These are phyloP conservation scores for Rhamnusium bicolor DNA, from an alignment of 2,888 invertebrate species.

Conservation along the genomic window DNA sequence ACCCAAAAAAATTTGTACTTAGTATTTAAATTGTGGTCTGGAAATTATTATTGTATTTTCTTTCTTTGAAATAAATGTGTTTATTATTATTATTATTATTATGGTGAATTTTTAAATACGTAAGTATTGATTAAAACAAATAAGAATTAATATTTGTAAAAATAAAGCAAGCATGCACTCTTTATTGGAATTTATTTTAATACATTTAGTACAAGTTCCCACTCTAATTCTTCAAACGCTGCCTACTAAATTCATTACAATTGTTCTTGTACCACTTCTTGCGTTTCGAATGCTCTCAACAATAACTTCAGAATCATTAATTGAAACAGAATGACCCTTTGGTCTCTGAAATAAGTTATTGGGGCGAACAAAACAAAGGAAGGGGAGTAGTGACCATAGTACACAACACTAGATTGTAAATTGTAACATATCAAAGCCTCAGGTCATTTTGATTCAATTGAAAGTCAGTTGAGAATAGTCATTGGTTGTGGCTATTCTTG, in stretches of 20 bases:
- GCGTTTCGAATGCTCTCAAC: conserved; percentile 6
- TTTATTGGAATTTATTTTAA: no score
- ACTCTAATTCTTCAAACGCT: neutral
- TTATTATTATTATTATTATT: no score
- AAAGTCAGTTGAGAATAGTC: conserved; percentile 29
- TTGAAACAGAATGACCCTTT: conserved; percentile 37
- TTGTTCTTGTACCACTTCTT: conserved; percentile 10
- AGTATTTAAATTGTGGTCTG: no score
- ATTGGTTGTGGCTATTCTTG: neutral
- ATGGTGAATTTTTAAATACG: no score
- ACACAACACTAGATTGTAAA: conserved; percentile 28
- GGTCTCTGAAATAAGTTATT: conserved; percentile 35
- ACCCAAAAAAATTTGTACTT: no score
- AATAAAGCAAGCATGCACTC: no score
- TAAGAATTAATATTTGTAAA: no score
- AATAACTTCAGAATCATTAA: conserved; percentile 31
- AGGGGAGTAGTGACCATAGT: conserved; percentile 24
- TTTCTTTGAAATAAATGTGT: no score
- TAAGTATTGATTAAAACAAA: no score
- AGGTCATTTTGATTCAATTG: conserved; percentile 32
- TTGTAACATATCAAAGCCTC: conserved; percentile 35
- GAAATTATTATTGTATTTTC: no score
- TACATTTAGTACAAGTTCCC: no score
- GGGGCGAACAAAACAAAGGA: conserved; percentile 30
- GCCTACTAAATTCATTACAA: no score